Evolutionary conservation across 92 coral and sea anemone species (phyloP).

Genomic region (Metridium senile): DNA sequence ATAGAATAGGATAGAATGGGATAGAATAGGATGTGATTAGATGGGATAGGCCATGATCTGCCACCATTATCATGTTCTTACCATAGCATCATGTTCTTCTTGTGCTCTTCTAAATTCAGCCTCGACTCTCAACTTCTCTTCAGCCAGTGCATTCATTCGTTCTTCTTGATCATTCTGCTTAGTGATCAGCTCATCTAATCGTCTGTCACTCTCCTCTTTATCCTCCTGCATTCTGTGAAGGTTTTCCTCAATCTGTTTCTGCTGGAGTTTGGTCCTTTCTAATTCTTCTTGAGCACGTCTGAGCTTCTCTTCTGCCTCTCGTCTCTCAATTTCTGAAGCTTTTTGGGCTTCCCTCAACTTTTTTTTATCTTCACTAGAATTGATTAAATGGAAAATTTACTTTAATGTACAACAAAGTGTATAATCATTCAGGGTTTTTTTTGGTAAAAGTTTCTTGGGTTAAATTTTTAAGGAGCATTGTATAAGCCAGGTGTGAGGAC

Average conservation of each 20-base stretch:
- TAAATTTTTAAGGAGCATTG: no score
- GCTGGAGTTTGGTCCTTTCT: conserved; percentile 3
- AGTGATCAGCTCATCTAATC: not conserved
- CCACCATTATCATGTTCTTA: not conserved
- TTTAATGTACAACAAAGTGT: no score
- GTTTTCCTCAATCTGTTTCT: conserved; percentile 5
- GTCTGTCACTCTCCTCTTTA: conserved; percentile 7
- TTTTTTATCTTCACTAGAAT: conserved; percentile 9
- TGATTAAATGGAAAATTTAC: no score
- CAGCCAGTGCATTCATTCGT: conserved; percentile 30
- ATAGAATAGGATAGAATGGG: not conserved
- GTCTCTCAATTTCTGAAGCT: conserved; percentile 35
- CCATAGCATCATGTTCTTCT: conserved; percentile 16
- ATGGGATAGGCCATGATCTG: no score
- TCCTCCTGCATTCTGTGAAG: conserved; percentile 7
- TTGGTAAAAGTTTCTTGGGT: no score
- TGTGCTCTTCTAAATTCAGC: conserved; percentile 20
- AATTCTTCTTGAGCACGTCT: conserved; percentile 11
- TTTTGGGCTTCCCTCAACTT: conserved; percentile 49
- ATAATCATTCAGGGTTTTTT: no score
- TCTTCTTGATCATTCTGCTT: conserved; percentile 30
- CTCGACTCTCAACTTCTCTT: conserved; percentile 45
- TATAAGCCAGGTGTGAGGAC: no score
- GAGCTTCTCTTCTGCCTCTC: conserved; percentile 49
- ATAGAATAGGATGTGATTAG: not conserved